Percentiles rank a stretch among this genome's conserved stretches.
Evolutionary conservation across 2,113 vertebrate species (phyloP).

Genomic region (Carassius gibelio): DNA sequence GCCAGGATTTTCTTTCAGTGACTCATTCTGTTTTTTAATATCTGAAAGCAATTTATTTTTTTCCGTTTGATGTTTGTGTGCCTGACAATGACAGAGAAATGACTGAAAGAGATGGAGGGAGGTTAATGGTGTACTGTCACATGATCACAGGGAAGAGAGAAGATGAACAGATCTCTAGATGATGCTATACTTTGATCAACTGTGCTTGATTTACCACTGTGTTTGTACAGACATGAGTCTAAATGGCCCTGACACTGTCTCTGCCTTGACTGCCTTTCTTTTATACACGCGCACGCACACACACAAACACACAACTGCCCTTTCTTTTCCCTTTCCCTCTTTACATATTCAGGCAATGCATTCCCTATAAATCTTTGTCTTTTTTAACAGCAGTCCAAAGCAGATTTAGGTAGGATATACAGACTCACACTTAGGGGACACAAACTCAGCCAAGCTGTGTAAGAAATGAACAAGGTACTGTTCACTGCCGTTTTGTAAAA

Average conservation of each 20-base stretch:
- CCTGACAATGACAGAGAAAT: neutral
- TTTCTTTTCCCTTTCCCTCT: neutral
- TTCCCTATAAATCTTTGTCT: neutral
- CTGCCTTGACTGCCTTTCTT: too few species aligned
- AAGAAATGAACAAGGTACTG: neutral
- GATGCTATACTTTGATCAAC: neutral
- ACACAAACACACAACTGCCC: neutral
- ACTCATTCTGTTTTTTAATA: neutral
- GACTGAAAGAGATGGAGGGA: neutral
- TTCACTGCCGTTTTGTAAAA: too few species aligned
- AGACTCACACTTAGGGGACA: neutral
- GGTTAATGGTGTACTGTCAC: neutral
- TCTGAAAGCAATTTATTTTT: neutral
- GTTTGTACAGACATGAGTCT: neutral
- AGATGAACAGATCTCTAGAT: constrained; percentile 3
- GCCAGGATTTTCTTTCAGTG: neutral
- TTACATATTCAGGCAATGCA: neutral
- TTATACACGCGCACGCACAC: neutral
- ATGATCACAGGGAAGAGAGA: neutral
- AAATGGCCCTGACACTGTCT: neutral
- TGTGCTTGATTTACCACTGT: neutral
- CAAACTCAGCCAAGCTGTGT: neutral
- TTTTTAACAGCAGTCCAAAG: neutral
- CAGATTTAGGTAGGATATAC: neutral
- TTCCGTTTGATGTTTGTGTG: neutral